Evolutionary conservation across 2,797 vertebrate species (phyloP), one percentile per base, ranked within the genome.

Genomic region (Anguilla anguilla): DNA sequence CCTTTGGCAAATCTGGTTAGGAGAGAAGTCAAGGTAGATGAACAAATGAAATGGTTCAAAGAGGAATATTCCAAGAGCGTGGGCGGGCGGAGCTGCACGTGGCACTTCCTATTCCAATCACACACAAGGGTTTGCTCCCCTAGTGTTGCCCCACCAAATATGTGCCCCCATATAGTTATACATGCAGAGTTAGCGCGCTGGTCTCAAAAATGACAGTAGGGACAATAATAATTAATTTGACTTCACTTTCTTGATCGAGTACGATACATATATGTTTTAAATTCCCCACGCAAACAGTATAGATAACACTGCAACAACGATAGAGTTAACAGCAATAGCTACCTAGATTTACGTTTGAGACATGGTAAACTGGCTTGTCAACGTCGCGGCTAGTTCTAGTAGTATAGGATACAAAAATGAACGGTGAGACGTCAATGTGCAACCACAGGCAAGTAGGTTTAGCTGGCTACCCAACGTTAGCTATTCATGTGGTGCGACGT

Each of bases 101-200:
- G 95, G 94, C 95, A 93, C 5, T 10, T 25, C 0, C 39, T 89
- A 88, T 3, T 88, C 95, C 96, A 96, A 96, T 96, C 90, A 89
- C 53, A 61, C 77, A 51, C 9, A 86, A 6, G 91, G 91, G 93
- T 90, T 91, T 88, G 92, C 57, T 91, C 91, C 94, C 90, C 0
- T 17, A 53, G 61, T 15, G 3, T 31, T 74, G 85, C 7, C 25
- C 64, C 22, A 15, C 46, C 64, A 3, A 64, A 69, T 69, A 6
- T 31, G 6, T 46, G 25, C 51, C 43, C n/a, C 46, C 15, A 51
- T 1, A 25, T 17, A n/a, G 4, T 6, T 46, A 35, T 13, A 6
- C 2, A 39, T 22, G 55, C 6, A 10, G 57, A 5, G 28, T 46
- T 85, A 31, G 17, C 28, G 51, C 59, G 13, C 25, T n/a, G 6